These are phyloP conservation scores for Bathynomus jamesi DNA, from an alignment of 1,140 invertebrate species.

Conservation along the genomic window DNA sequence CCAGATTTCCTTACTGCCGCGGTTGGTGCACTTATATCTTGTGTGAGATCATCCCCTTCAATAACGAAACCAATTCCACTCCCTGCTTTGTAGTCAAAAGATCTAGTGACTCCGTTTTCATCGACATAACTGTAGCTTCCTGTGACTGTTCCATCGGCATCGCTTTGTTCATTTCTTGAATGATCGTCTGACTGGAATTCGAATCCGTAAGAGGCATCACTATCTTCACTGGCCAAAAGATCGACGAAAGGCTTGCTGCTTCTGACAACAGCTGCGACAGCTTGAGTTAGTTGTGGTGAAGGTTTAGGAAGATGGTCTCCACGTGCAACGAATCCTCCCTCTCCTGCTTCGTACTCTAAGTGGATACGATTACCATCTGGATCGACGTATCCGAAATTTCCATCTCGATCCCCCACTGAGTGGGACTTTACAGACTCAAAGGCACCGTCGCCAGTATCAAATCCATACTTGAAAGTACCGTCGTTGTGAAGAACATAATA, in stretches of 20 bases:
- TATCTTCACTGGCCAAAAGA: constrained; percentile 19
- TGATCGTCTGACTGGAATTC: constrained; percentile 36
- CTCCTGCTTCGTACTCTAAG: constrained; percentile 20
- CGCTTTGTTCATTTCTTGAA: constrained; percentile 30
- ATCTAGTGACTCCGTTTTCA: constrained; percentile 27
- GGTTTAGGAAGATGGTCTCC: background rate
- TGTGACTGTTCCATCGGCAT: constrained; percentile 39
- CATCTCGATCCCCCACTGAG: constrained; percentile 9
- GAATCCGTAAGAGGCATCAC: constrained; percentile 37
- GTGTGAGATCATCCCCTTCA: constrained; percentile 25
- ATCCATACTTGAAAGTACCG: constrained; percentile 25
- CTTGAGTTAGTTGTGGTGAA: background rate
- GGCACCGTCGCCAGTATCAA: constrained; percentile 29
- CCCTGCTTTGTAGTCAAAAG: constrained; percentile 29
- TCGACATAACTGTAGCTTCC: constrained; percentile 43
- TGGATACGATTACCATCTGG: constrained; percentile 18
- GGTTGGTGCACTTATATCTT: constrained; percentile 4
- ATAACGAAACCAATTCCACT: constrained; percentile 30
- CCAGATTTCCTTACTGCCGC: background rate
- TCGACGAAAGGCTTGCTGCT: constrained; percentile 14
- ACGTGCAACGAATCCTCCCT: constrained; percentile 21
- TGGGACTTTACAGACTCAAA: constrained; percentile 15
- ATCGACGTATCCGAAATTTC: constrained; percentile 23
- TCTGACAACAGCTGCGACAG: background rate
- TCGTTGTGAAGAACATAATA: background rate